Base-by-base conservation (phyloP, 2,888 invertebrate genomes). In the Abrostola tripartita region DNA sequence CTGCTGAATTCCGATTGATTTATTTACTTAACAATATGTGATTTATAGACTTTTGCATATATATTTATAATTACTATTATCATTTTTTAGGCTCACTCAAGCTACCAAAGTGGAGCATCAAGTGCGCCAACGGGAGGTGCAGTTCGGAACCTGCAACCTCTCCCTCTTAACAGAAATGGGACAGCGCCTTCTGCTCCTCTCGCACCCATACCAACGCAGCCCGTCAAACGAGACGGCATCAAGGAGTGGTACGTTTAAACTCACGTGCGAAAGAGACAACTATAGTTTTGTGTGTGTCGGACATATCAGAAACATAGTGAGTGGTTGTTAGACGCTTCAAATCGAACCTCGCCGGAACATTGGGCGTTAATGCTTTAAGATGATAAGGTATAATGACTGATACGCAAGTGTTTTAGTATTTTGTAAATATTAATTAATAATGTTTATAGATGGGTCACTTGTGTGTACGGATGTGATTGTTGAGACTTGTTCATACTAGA, bases 171-270 rank as follows among this genome's bases (percentile, higher is more conserved):
- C 77, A 92, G 90, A 54, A 93, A 76, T 86, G 91, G 95, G 24
- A 53, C 44, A 72, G 86, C 90, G 8, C 75, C 84, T 6, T 90
- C 94, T 61, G 92, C 94, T 54, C 92, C 94, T 47, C 95, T 95
- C 68, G 95, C 92, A 65, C 95, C 95, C 65, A 95, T 92, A 71
- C 95, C 95, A 78, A 77, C 93, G 42, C 93, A 92, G 76, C 94
- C 94, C 2, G 90, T 97, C 91, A 97, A 98, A 86, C 96, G 97
- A 71, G 98, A 98, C 95, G 98, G 98, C 89, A 98, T 98, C 88
- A 98, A 98, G 95, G 98, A 98, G 95, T 98, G 98, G 98, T 98
- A 98, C 92, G 98, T 98, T 92, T 98, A 97, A 85, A 68, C 52
- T 6, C 37, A 37, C 24, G n/a, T n/a, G n/a, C n/a, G 36, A 37